phyloP scores from a whole-genome alignment of 2,888 invertebrate species.

The Syrista parreyssii region DNA sequence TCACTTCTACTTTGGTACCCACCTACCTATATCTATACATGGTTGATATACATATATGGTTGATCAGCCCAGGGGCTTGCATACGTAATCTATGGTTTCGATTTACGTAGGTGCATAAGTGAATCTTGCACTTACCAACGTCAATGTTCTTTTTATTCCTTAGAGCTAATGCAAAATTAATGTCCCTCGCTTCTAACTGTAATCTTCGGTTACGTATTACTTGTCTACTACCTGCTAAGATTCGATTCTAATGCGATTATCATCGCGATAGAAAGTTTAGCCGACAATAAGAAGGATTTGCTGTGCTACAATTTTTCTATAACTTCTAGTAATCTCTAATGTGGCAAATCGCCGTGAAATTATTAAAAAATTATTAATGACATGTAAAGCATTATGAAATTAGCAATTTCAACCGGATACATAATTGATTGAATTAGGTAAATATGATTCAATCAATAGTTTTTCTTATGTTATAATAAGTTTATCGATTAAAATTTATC shows the following conservation, averaged over 20 bases:
- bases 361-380: no score
- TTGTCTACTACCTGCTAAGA: background rate
- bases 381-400: no score
- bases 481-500: no score
- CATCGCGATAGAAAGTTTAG: background rate
- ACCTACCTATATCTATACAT: constrained; percentile 1
- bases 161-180: background rate
- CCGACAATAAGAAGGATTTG: background rate
- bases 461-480: no score
- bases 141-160: background rate
- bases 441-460: no score
- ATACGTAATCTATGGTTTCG: constrained; percentile 18
- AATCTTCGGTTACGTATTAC: background rate
- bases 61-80: constrained; percentile 19
- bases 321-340: background rate
- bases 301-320: background rate
- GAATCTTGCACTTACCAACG: constrained; percentile 20
- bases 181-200: background rate
- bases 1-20: constrained; percentile 7
- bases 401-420: no score
- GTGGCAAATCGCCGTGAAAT: background rate
- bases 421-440: no score
- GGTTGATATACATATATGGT: background rate
- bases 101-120: constrained; percentile 18
- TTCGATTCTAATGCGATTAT: background rate